A percentile compares a stretch with the other conserved stretches of the same genome.
Evolutionary conservation across 2,113 vertebrate genomes (phyloP).

Genomic region (Lichenostomus cassidix): DNA sequence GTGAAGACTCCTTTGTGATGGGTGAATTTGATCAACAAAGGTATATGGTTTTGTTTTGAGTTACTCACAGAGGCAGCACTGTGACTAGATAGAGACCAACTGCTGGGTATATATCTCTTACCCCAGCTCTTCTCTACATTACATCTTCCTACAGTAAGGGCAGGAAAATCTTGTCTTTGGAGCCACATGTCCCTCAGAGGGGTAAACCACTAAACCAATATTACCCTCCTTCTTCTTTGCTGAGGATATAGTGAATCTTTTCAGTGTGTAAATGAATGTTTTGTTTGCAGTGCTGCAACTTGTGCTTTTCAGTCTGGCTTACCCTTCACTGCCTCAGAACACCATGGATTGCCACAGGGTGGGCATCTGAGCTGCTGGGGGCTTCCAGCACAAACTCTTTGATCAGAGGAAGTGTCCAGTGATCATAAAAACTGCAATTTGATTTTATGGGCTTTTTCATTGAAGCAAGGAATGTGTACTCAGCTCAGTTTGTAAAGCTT

Average conservation of each 20-base stretch:
- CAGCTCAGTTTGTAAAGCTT: not conserved
- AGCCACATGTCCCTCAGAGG: accelerated
- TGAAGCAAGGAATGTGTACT: not conserved
- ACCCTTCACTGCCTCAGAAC: not conserved
- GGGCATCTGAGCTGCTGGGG: not conserved
- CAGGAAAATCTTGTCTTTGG: not conserved
- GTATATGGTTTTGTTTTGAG: not conserved
- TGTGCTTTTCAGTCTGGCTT: not conserved
- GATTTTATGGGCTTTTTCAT: not conserved
- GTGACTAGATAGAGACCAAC: not conserved
- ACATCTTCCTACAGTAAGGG: not conserved
- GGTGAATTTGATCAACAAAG: not conserved
- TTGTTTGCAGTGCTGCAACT: not conserved
- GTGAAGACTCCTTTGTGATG: not conserved
- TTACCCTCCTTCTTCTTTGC: not conserved
- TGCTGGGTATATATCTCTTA: not conserved
- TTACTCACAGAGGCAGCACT: not conserved
- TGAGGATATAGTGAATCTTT: not conserved
- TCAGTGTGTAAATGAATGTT: not conserved
- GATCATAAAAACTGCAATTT: not conserved
- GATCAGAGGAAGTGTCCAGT: not conserved
- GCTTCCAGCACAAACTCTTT: not conserved
- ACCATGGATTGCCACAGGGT: accelerated
- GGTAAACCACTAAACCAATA: not conserved
- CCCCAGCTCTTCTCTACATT: not conserved